Evolutionary conservation across 2,797 vertebrate genomes (phyloP), one percentile per base, ranked within the genome.

Genomic region (Poeciliopsis turneri): DNA sequence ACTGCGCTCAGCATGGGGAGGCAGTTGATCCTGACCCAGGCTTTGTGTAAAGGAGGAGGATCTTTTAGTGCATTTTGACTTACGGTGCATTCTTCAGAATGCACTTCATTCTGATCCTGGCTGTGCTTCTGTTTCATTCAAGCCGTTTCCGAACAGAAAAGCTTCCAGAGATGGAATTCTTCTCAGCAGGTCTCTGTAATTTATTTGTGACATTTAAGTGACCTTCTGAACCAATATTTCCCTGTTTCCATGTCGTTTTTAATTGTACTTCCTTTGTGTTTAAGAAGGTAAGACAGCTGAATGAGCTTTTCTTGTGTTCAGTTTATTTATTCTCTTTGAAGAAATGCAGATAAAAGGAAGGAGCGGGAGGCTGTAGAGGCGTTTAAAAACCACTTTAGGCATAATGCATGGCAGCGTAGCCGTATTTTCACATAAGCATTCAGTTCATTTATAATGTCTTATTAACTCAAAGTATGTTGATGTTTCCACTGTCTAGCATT

Each of bases 321-420:
- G 12, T 82, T 90, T 66, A 81, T 84, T 84, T 79, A 87, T 88
- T 89, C 76, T 83, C 87, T 87, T 86, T 92, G 82, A 89, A 88
- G 81, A 80, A 20, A 77, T 74, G 80, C 3, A 3, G 72, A 87
- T 80, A 75, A 82, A 82, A 85, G 72, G 72, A 39, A 76, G 25
- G 30, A 70, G 6, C 18, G 30, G 39, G 6, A 25, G 76, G 12
- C 39, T 72, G 77, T 78, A 81, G 76, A 78, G 43, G 49, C 61
- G 69, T 81, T 83, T 46, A 73, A 74, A 85, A 86, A 78, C 33
- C 61, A 64, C 86, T 87, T 49, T 39, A 74, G 76, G 75, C 80
- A 68, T 66, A 74, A 70, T 77, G 53, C 69, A 77, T 70, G 45
- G 25, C 41, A 87, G 71, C 74, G 72, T 76, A 72, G 33, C 47